Evolutionary conservation across 2,113 vertebrate genomes (phyloP).

Genomic region (Dipodomys ordii): DNA sequence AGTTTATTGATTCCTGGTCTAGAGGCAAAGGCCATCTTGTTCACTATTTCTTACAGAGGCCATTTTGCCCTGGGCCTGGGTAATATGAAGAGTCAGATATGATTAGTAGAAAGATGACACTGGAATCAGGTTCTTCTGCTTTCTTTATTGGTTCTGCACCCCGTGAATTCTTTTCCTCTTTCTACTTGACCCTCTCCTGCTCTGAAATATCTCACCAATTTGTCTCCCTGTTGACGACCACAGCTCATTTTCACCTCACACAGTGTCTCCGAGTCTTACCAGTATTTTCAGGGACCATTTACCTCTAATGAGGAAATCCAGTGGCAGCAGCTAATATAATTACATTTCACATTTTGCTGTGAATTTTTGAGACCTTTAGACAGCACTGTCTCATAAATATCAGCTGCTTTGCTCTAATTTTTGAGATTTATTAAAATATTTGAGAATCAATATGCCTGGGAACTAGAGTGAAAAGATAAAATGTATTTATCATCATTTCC

Average conservation of each 20-base stretch:
- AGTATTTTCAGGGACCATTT: neutral
- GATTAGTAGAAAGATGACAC: neutral
- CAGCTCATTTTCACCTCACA: neutral
- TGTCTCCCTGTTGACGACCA: neutral
- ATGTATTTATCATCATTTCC: neutral
- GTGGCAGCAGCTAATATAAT: neutral
- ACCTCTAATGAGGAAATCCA: neutral
- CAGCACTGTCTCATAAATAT: neutral
- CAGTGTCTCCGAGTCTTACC: neutral
- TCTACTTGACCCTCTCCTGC: neutral
- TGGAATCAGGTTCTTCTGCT: neutral
- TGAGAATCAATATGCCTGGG: neutral
- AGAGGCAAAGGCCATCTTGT: neutral
- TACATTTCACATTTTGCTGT: neutral
- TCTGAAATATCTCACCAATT: neutral
- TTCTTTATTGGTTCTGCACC: neutral
- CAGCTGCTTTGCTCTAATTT: neutral
- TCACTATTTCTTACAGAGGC: neutral
- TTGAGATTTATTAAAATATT: conserved; percentile 49
- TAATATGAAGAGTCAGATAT: neutral
- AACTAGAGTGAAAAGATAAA: neutral
- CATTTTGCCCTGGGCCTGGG: neutral
- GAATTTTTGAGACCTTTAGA: neutral
- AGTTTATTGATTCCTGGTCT: neutral
- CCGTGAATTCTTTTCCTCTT: neutral